Evolutionary conservation across 2,888 invertebrate species (phyloP).

Genomic region (Nudaria mundana): DNA sequence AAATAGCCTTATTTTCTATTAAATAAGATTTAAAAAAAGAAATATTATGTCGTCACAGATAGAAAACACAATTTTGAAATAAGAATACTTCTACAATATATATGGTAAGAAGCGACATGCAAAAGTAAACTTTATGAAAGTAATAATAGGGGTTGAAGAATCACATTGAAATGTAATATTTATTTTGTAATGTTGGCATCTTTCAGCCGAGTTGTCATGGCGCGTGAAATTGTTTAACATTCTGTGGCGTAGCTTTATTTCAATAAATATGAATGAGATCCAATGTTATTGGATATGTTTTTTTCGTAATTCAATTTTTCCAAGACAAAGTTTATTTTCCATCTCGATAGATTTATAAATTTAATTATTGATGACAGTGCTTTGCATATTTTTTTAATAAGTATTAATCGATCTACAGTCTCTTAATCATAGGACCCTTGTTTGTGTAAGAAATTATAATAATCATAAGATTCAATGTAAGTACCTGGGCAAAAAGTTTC

Average conservation of each 20-base stretch:
- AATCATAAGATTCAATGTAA: no score
- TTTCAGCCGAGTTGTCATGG: conserved; percentile 46
- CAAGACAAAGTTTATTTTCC: conserved; percentile 59
- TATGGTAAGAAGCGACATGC: neutral
- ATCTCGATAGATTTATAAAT: conserved; percentile 23
- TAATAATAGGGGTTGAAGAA: neutral
- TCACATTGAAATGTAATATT: neutral
- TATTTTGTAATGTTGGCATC: conserved; percentile 27
- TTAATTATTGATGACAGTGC: conserved; percentile 20
- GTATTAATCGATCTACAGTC: no score
- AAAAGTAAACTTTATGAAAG: neutral
- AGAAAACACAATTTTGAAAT: conserved; percentile 29
- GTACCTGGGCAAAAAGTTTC: no score
- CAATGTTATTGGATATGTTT: conserved; percentile 42
- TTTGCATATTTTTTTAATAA: no score
- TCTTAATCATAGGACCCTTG: no score
- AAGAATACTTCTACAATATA: conserved; percentile 29
- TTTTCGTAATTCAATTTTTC: conserved; percentile 35
- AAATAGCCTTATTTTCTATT: neutral
- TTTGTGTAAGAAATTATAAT: no score
- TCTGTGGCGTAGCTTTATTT: conserved; percentile 43
- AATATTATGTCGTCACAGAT: conserved; percentile 7
- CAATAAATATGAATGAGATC: conserved; percentile 55
- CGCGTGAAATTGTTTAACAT: conserved; percentile 48
- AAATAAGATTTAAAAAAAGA: conserved; percentile 13